These are phyloP conservation scores for Hetaerina titia DNA, from an alignment of 2,888 invertebrate species.

Conservation along the genomic window DNA sequence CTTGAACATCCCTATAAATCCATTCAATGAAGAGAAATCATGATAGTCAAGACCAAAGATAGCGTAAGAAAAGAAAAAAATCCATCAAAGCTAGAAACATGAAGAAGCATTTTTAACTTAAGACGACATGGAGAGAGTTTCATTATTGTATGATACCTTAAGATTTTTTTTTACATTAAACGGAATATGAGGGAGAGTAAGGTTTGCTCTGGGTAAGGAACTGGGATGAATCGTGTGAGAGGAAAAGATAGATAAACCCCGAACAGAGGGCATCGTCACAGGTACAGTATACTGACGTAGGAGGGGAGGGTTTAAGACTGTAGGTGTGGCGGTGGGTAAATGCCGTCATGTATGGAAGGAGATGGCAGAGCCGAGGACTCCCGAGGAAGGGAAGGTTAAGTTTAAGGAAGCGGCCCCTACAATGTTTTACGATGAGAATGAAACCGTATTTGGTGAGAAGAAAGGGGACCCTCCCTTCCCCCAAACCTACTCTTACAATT, in stretches of 20 bases:
- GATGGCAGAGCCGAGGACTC: neutral
- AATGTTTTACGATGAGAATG: conserved; percentile 2
- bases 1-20: too few species aligned
- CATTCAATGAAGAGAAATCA: too few species aligned
- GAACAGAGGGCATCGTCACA: neutral
- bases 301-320: neutral
- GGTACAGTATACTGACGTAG: neutral
- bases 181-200: too few species aligned
- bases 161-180: too few species aligned
- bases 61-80: too few species aligned
- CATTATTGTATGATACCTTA: too few species aligned
- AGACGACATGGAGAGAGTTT: too few species aligned
- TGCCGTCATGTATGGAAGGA: neutral
- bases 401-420: neutral
- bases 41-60: too few species aligned
- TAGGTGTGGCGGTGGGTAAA: neutral
- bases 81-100: too few species aligned
- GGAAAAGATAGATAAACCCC: neutral
- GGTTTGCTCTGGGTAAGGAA: too few species aligned
- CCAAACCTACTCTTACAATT: neutral
- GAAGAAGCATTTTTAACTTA: too few species aligned
- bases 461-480: neutral
- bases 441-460: conserved; percentile 17
- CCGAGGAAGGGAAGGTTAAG: neutral
- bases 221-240: neutral